These are phyloP conservation scores for Corapipo altera DNA, from an alignment of 2,113 vertebrate genomes.

Conservation along the genomic window DNA sequence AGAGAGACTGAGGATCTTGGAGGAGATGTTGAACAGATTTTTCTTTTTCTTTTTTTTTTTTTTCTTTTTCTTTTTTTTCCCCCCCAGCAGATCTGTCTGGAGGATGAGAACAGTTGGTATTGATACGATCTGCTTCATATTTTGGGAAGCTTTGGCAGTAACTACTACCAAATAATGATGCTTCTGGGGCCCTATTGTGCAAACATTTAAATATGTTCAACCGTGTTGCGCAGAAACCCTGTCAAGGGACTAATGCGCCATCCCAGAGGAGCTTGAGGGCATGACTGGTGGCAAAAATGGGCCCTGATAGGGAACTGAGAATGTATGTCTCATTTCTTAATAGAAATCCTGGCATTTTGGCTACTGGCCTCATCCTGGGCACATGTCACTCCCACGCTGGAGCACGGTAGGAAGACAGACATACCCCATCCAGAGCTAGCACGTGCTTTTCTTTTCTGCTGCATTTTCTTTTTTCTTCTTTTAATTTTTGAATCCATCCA, in stretches of 20 bases:
- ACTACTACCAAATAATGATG: slow-evolving; percentile 32
- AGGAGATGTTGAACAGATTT: slow-evolving; percentile 49
- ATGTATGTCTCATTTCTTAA: neutral
- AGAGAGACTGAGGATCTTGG: neutral
- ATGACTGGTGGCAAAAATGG: neutral
- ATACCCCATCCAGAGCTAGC: neutral
- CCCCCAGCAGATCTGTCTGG: slow-evolving; percentile 13
- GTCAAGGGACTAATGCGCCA: neutral
- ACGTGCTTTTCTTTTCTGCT: neutral
- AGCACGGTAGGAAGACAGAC: accelerated
- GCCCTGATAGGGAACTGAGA: neutral
- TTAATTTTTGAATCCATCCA: accelerated
- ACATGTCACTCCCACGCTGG: accelerated
- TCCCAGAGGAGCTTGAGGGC: neutral
- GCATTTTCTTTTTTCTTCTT: neutral
- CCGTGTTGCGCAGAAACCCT: neutral
- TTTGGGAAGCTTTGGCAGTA: slow-evolving; percentile 56
- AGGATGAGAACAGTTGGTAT: slow-evolving; percentile 52
- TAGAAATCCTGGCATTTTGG: neutral
- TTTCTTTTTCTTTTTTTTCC: neutral
- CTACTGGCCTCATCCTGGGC: neutral
- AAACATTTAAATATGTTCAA: slow-evolving; percentile 38
- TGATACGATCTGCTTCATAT: slow-evolving; percentile 49
- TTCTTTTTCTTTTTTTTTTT: neutral
- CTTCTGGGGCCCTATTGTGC: slow-evolving; percentile 28